These are phyloP conservation scores for Oreochromis niloticus DNA, from an alignment of 2,113 vertebrate genomes.

Conservation along the genomic window DNA sequence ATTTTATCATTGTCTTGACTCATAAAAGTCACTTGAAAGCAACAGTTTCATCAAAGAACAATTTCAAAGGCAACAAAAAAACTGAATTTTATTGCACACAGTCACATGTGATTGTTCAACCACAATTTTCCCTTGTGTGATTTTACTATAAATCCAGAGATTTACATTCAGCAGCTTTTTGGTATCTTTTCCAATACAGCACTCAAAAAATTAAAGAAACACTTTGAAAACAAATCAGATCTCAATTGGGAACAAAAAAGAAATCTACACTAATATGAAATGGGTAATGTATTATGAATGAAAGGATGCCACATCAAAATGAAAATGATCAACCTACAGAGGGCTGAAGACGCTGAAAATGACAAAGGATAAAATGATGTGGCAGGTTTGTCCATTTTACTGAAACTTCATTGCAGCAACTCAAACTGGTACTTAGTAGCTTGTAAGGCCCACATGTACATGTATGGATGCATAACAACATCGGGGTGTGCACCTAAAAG, in stretches of 20 bases:
- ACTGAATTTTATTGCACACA: background rate
- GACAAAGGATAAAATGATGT: background rate
- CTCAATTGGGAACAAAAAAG: fast-evolving
- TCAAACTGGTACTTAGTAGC: background rate
- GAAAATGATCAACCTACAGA: background rate
- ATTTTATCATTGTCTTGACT: background rate
- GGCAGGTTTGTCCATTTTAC: background rate
- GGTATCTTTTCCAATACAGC: background rate
- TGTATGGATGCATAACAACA: background rate
- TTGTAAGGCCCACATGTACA: background rate
- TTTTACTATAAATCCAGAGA: background rate
- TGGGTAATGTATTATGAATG: background rate
- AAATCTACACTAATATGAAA: background rate
- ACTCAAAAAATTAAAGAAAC: background rate
- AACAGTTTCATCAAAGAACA: background rate
- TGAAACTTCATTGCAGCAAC: background rate
- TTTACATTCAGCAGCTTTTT: background rate
- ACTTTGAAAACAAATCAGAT: background rate
- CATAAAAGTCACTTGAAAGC: background rate
- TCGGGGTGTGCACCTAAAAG: fast-evolving
- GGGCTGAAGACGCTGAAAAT: background rate
- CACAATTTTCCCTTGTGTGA: background rate
- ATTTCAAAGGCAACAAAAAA: background rate
- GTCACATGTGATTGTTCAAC: background rate
- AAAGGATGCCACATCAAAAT: background rate